These are phyloP conservation scores for Bombylius major DNA, from an alignment of 2,888 invertebrate genomes.

Conservation along the genomic window DNA sequence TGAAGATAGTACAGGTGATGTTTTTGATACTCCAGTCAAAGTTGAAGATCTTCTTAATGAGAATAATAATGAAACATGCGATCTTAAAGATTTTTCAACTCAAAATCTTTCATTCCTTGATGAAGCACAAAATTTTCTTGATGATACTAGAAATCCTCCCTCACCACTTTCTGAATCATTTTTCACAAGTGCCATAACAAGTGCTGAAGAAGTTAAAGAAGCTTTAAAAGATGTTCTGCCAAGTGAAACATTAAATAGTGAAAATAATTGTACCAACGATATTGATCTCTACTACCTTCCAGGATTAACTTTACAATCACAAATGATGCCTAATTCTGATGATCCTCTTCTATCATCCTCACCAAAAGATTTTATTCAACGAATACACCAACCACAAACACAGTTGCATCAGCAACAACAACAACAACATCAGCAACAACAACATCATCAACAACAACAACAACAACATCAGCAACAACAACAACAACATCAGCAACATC, in stretches of 20 bases:
- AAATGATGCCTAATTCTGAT: conserved; percentile 81
- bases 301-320: conserved; percentile 50
- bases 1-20: conserved; percentile 15
- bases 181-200: conserved; percentile 69
- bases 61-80: conserved; percentile 28
- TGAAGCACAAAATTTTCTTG: conserved; percentile 38
- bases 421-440: conserved; percentile 12
- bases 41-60: conserved; percentile 32
- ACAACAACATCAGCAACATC: conserved; percentile 19
- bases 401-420: conserved; percentile 11
- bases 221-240: conserved; percentile 74
- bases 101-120: conserved; percentile 36
- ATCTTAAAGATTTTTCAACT: conserved; percentile 33
- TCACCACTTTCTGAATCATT: conserved; percentile 74
- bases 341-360: conserved; percentile 74
- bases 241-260: conserved; percentile 52
- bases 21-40: conserved; percentile 28
- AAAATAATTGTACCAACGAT: conserved; percentile 38
- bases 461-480: conserved; percentile 14
- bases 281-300: conserved; percentile 37
- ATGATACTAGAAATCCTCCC: conserved; percentile 58
- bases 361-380: conserved; percentile 58
- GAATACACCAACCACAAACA: conserved; percentile 11
- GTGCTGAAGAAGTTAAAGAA: conserved; percentile 76
- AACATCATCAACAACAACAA: conserved; percentile 2